These are phyloP conservation scores for Tolypeutes matacus DNA, from an alignment of 2,797 vertebrate species.

Conservation along the genomic window DNA sequence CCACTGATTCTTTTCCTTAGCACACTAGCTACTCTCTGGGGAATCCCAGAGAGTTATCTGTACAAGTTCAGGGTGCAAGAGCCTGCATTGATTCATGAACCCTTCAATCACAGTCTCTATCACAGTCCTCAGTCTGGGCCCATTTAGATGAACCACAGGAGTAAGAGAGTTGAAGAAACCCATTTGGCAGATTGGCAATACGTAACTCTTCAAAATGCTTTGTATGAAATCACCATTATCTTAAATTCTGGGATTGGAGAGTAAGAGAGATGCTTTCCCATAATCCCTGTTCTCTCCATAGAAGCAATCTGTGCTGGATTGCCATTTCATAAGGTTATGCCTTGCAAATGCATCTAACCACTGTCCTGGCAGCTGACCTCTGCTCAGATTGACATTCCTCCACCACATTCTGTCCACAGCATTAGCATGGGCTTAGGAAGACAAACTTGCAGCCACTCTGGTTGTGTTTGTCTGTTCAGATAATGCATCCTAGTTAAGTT, in stretches of 20 bases:
- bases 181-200: conserved; percentile 61
- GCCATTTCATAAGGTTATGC: background rate
- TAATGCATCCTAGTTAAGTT: conserved; percentile 25
- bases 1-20: background rate
- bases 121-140: background rate
- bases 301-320: conserved; percentile 34
- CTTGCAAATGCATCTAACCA: background rate
- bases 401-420: background rate
- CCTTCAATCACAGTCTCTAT: conserved; percentile 38
- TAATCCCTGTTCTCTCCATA: conserved; percentile 67
- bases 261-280: conserved; percentile 29
- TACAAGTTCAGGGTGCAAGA: conserved; percentile 59
- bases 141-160: background rate
- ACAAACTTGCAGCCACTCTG: background rate
- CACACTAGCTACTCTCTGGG: background rate
- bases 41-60: background rate
- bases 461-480: background rate
- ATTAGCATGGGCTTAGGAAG: background rate
- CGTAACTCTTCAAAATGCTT: conserved; percentile 64
- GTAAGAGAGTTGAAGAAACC: conserved; percentile 56
- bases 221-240: conserved; percentile 58
- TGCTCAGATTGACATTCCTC: background rate
- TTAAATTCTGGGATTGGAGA: conserved; percentile 52
- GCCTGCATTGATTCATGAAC: conserved; percentile 34
- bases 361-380: background rate